A percentile compares a stretch with the other conserved stretches of the same genome.
Evolutionary conservation across 2,888 invertebrate species (phyloP).

Genomic region (Diarsia rubi): DNA sequence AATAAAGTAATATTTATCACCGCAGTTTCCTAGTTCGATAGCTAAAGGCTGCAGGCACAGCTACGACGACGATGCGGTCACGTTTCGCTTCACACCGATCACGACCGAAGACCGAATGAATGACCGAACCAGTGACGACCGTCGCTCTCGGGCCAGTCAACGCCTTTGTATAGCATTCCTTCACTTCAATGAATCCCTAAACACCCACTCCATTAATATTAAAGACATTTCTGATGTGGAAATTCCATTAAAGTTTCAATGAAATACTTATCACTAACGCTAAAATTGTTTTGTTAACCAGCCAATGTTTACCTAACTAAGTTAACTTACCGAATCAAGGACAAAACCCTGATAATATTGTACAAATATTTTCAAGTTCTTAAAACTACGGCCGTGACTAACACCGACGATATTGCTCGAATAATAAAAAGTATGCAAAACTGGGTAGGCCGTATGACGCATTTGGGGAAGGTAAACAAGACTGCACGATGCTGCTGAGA

Average conservation of each 20-base stretch:
- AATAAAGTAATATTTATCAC: constrained; percentile 58
- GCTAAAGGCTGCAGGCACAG: constrained; percentile 51
- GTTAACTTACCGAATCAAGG: constrained; percentile 58
- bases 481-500: constrained; percentile 68
- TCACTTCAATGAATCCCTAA: constrained; percentile 63
- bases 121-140: constrained; percentile 33
- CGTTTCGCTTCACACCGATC: constrained; percentile 70
- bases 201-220: constrained; percentile 5
- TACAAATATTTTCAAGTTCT: constrained; percentile 50
- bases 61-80: constrained; percentile 62
- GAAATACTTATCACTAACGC: constrained; percentile 34
- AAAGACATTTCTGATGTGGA: constrained; percentile 16
- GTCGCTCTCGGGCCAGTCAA: constrained; percentile 39
- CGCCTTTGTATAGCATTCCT: constrained; percentile 57
- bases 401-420: constrained; percentile 39
- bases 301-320: constrained; percentile 48
- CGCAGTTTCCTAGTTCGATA: constrained; percentile 67
- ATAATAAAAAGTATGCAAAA: constrained; percentile 51
- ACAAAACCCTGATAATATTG: constrained; percentile 39
- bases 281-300: constrained; percentile 21
- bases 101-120: constrained; percentile 52
- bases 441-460: constrained; percentile 65
- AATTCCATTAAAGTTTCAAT: constrained; percentile 10
- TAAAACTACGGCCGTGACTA: constrained; percentile 50
- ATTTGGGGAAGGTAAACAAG: constrained; percentile 72